phyloP scores from a whole-genome alignment of 2,797 vertebrate species.

The Chanos chanos region DNA sequence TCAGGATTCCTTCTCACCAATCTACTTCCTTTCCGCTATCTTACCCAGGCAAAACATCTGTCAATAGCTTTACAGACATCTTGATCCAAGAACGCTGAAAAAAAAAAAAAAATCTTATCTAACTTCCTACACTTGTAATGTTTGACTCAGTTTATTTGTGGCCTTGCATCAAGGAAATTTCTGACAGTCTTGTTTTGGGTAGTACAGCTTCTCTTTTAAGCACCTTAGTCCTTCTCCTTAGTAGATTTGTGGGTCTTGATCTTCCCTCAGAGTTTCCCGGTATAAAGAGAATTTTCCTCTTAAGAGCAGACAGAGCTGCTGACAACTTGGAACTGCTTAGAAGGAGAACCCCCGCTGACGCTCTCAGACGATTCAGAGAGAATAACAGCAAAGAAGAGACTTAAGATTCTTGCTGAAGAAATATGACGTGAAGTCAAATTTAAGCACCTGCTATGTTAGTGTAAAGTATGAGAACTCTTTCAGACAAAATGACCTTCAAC shows the following conservation, averaged over 20 bases:
- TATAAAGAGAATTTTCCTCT: constrained; percentile 46
- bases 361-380: constrained; percentile 44
- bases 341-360: constrained; percentile 57
- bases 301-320: constrained; percentile 30
- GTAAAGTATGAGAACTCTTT: constrained; percentile 17
- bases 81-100: no score
- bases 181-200: not conserved
- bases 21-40: no score
- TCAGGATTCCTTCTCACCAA: no score
- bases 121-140: no score
- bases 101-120: no score
- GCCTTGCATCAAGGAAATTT: not conserved
- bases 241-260: constrained; percentile 47
- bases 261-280: constrained; percentile 48
- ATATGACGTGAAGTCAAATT: constrained; percentile 49
- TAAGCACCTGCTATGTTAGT: constrained; percentile 36
- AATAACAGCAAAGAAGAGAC: constrained; percentile 34
- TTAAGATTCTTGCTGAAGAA: constrained; percentile 42
- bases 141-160: not conserved
- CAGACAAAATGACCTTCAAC: constrained; percentile 23
- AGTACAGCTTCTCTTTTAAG: not conserved
- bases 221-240: constrained; percentile 25
- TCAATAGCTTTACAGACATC: no score
- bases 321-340: constrained; percentile 43
- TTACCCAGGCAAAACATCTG: no score